phyloP scores from a whole-genome alignment of 1,140 invertebrate genomes.

The Halotydeus destructor region DNA sequence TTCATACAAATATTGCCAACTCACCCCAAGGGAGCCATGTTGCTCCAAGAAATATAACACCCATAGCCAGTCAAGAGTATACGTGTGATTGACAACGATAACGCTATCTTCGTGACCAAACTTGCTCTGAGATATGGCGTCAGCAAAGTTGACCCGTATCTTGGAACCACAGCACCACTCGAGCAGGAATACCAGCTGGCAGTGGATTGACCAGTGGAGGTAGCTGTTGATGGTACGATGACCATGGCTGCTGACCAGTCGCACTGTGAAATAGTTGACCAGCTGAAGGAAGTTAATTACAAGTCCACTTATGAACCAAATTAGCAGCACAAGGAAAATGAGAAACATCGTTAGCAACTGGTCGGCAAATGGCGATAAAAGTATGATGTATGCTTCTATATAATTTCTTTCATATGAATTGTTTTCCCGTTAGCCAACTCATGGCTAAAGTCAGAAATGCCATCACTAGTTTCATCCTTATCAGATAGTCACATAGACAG shows the following conservation, averaged over 20 bases:
- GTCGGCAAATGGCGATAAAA: too few relatives aligned
- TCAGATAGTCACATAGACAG: too few relatives aligned
- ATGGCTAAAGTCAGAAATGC: too few relatives aligned
- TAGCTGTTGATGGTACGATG: slow-evolving; percentile 82
- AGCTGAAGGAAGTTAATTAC: slow-evolving; percentile 61
- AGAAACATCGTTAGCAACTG: too few relatives aligned
- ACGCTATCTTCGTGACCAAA: slow-evolving; percentile 71
- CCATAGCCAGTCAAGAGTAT: slow-evolving; percentile 83
- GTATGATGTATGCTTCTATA: too few relatives aligned
- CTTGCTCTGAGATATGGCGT: slow-evolving; percentile 49
- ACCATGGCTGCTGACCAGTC: slow-evolving; percentile 45
- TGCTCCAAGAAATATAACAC: slow-evolving; percentile 48
- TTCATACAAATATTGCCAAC: slow-evolving; percentile 4
- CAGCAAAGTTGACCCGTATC: slow-evolving; percentile 49
- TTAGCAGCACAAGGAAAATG: slow-evolving; percentile 2
- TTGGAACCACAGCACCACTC: slow-evolving; percentile 77
- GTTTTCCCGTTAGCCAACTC: too few relatives aligned
- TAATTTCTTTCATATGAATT: too few relatives aligned
- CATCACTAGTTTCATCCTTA: too few relatives aligned
- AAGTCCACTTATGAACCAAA: slow-evolving; percentile 51
- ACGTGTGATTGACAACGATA: slow-evolving; percentile 81
- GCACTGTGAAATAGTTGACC: slow-evolving; percentile 46
- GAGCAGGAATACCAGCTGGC: slow-evolving; percentile 68
- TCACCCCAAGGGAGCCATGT: not conserved
- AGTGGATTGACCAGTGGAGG: slow-evolving; percentile 64